Conservation (phyloP, 2,113 vertebrate species). For the Hippocampus zosterae region DNA sequence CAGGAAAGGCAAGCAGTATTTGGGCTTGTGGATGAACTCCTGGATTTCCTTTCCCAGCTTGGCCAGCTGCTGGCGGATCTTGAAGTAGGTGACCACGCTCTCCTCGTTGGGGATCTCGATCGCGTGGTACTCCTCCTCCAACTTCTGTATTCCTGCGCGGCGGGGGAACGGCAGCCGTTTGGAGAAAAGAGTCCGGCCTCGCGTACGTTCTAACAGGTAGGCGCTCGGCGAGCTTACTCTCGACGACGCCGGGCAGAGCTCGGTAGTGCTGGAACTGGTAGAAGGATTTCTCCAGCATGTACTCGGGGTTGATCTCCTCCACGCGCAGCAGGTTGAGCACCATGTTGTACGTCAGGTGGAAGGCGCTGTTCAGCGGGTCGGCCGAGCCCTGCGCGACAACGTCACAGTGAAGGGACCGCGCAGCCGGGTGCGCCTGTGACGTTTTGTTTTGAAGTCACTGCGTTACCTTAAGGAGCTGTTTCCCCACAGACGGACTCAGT, state of each 20-base stretch:
- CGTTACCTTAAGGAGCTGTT: slow-evolving; percentile 93
- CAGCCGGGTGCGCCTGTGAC: too few species aligned
- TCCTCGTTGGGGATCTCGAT: slow-evolving; percentile 94
- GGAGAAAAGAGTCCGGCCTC: too few species aligned
- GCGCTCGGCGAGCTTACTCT: slow-evolving; percentile 77
- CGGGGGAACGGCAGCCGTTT: not conserved
- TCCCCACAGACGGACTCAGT: slow-evolving; percentile 93
- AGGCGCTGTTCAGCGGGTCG: slow-evolving; percentile 95
- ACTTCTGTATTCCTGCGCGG: slow-evolving; percentile 75
- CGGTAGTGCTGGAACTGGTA: slow-evolving; percentile 98
- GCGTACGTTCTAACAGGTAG: not conserved
- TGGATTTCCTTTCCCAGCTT: slow-evolving; percentile 93
- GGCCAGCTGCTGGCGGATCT: slow-evolving; percentile 92
- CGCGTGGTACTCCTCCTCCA: slow-evolving; percentile 87
- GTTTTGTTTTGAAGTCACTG: not conserved
- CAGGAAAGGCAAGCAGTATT: slow-evolving; percentile 92
- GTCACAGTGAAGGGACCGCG: not conserved
- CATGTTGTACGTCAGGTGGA: slow-evolving; percentile 99
- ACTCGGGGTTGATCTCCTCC: slow-evolving; percentile 98
- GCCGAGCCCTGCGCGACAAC: slow-evolving; percentile 77
- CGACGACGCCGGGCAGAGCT: slow-evolving; percentile 92
- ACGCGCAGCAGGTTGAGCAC: slow-evolving; percentile 95
- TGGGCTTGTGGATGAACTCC: slow-evolving; percentile 91
- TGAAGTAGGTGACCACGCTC: slow-evolving; percentile 90
- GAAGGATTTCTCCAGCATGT: slow-evolving; percentile 98